phyloP scores from a whole-genome alignment of 2,113 vertebrate species.

The Nanorana parkeri region DNA sequence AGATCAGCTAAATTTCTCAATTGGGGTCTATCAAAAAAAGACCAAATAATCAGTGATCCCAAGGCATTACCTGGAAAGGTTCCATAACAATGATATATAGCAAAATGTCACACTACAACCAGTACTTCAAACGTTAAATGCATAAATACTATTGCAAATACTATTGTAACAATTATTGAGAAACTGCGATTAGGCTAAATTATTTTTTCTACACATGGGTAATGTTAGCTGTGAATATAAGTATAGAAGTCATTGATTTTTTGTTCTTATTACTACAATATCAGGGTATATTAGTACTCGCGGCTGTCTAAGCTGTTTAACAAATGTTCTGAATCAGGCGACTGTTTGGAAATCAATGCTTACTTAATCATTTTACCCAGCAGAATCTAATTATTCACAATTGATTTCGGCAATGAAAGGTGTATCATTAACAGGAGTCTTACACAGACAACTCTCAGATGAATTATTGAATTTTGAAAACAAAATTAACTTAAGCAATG shows the following conservation, averaged over 20 bases:
- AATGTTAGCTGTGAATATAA: conserved; percentile 61
- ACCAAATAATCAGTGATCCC: conserved; percentile 45
- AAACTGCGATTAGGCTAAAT: background rate
- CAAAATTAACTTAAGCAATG: conserved; percentile 80
- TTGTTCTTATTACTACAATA: conserved; percentile 70
- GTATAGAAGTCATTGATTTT: conserved; percentile 68
- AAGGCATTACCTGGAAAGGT: background rate
- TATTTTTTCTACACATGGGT: background rate
- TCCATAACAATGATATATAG: conserved; percentile 53
- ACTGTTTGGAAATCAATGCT: conserved; percentile 83
- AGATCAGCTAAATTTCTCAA: conserved; percentile 60
- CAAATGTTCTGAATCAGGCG: conserved; percentile 78
- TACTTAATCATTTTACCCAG: conserved; percentile 80
- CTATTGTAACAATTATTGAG: background rate
- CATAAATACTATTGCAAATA: conserved; percentile 47
- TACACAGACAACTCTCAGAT: conserved; percentile 77
- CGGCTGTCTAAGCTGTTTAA: conserved; percentile 72
- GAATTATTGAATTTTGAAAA: conserved; percentile 82
- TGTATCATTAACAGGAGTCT: conserved; percentile 78
- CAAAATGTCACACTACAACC: conserved; percentile 57
- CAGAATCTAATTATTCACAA: conserved; percentile 83
- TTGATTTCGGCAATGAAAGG: conserved; percentile 84
- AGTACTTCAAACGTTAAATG: conserved; percentile 61
- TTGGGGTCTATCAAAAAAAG: conserved; percentile 61
- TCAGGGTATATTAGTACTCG: conserved; percentile 71